These are phyloP conservation scores for Hyppa rectilinea DNA, from an alignment of 2,888 invertebrate genomes.

Conservation along the genomic window DNA sequence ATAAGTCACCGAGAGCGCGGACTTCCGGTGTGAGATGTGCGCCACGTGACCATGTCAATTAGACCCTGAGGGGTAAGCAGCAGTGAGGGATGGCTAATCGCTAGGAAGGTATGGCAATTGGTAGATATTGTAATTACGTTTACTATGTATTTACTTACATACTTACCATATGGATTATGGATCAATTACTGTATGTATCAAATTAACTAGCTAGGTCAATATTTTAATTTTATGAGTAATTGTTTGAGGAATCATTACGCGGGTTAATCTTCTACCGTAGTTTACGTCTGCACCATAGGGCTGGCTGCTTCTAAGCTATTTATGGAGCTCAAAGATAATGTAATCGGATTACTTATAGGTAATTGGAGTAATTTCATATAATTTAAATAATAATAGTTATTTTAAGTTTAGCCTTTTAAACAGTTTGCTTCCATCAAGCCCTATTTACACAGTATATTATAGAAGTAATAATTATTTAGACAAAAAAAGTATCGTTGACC, in stretches of 20 bases:
- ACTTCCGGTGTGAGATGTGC: constrained; percentile 71
- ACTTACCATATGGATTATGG: too few species aligned
- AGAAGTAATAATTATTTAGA: not conserved
- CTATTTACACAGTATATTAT: not conserved
- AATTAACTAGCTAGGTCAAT: not conserved
- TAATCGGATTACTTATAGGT: too few species aligned
- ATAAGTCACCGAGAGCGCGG: constrained; percentile 81
- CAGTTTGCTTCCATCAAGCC: not conserved
- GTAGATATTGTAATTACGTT: not conserved
- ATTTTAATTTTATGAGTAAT: not conserved
- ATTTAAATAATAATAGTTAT: not conserved
- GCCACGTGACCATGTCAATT: constrained; percentile 79
- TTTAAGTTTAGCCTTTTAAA: not conserved
- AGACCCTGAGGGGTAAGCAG: constrained; percentile 48
- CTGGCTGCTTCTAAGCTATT: not conserved
- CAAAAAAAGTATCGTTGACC: not conserved
- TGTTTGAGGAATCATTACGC: not conserved
- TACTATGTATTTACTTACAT: not conserved
- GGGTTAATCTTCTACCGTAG: not conserved
- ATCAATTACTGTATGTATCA: too few species aligned
- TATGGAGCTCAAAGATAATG: not conserved
- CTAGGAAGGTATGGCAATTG: constrained; percentile 18
- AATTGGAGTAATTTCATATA: too few species aligned
- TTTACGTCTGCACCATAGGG: not conserved
- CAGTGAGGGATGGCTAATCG: constrained; percentile 44